Evolutionary conservation across 2,888 invertebrate genomes (phyloP).

Genomic region (Callosobruchus maculatus): DNA sequence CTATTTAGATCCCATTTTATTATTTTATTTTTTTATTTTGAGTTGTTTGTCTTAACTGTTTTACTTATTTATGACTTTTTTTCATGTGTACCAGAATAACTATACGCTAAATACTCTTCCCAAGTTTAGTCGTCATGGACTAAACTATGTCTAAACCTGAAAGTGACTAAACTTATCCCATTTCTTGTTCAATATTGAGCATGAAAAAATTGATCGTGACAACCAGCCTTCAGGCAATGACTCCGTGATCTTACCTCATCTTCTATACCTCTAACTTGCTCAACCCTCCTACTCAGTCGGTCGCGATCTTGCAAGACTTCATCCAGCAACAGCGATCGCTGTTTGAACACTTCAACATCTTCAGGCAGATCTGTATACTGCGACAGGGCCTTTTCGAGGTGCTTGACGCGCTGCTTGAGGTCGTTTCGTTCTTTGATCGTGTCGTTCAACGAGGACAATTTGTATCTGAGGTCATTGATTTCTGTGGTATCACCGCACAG

Average conservation of each 20-base stretch:
- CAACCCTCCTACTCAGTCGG: conserved; percentile 33
- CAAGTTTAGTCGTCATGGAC: too few relatives aligned
- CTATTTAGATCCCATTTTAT: too few relatives aligned
- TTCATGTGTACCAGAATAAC: too few relatives aligned
- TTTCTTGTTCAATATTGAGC: too few relatives aligned
- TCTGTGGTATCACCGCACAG: conserved; percentile 7
- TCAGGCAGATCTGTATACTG: conserved; percentile 34
- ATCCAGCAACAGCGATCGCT: conserved; percentile 36
- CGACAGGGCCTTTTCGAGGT: conserved; percentile 34
- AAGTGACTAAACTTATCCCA: too few relatives aligned
- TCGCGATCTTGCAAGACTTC: conserved; percentile 31
- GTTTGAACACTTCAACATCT: conserved; percentile 36
- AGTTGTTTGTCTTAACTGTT: too few relatives aligned
- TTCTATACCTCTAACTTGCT: conserved; percentile 29
- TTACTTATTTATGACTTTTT: too few relatives aligned
- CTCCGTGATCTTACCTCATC: conserved; percentile 21
- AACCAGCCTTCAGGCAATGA: conserved; percentile 6
- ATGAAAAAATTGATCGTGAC: too few relatives aligned
- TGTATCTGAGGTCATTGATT: conserved; percentile 22
- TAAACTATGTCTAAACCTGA: too few relatives aligned
- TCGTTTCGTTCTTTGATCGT: conserved; percentile 33
- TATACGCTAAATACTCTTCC: too few relatives aligned
- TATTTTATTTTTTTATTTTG: too few relatives aligned
- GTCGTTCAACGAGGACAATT: conserved; percentile 22
- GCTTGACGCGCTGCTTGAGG: conserved; percentile 29